These are phyloP conservation scores for Girardinichthys multiradiatus DNA, from an alignment of 2,113 vertebrate species.

Conservation along the genomic window DNA sequence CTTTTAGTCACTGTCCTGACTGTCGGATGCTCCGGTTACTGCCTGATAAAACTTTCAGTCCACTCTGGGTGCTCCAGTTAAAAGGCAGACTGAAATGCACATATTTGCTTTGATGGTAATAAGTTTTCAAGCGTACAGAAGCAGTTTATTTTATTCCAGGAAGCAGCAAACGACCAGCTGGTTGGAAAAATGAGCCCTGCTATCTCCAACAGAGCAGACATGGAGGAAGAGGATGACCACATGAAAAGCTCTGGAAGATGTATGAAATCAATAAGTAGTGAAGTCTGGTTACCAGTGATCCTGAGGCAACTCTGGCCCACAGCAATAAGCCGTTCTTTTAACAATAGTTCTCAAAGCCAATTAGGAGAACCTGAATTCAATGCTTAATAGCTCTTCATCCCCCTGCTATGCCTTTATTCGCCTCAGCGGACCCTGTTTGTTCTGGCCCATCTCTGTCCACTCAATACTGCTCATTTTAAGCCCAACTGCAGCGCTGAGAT, in stretches of 20 bases:
- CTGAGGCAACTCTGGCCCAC: not conserved
- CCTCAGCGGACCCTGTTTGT: not conserved
- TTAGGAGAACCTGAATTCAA: constrained; percentile 27
- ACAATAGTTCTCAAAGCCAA: constrained; percentile 23
- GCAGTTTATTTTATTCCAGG: no score
- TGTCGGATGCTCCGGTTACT: no score
- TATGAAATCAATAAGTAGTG: constrained; percentile 10
- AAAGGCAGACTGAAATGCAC: no score
- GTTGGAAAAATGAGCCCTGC: constrained; percentile 4
- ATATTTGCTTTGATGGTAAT: no score
- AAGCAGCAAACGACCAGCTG: not conserved
- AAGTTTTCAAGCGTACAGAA: no score
- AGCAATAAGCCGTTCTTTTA: constrained; percentile 24
- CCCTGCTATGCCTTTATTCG: constrained; percentile 13
- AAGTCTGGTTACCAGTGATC: constrained; percentile 9
- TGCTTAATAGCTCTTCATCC: constrained; percentile 7
- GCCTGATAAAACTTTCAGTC: no score
- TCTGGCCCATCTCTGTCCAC: constrained; percentile 11
- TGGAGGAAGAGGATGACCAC: not conserved
- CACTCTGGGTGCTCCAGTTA: no score
- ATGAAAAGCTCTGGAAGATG: not conserved
- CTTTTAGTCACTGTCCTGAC: no score
- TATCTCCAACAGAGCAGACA: constrained; percentile 2
- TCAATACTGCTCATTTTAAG: constrained; percentile 1
- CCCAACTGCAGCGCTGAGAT: constrained; percentile 5